Base-by-base conservation (phyloP, 2,888 invertebrate species). In the Dorcus hopei region DNA sequence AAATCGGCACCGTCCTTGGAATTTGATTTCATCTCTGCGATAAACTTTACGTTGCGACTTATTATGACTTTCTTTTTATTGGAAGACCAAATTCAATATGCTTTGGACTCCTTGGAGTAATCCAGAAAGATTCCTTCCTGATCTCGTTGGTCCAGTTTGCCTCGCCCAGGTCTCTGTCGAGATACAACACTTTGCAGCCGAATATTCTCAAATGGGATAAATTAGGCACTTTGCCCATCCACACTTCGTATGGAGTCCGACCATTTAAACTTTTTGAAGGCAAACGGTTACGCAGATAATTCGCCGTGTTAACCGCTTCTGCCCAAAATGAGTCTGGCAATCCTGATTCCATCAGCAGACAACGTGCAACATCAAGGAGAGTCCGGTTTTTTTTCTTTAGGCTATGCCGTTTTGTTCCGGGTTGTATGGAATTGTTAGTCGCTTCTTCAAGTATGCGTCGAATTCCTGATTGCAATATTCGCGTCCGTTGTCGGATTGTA, bases 401-500 rank as follows among this genome's bases (percentile, higher is more conserved):
- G 19, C 23, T 23, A 49, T 11, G 38, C 49, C 49, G 14, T 38
- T 49, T 49, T 49, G 49, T 49, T 49, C 11, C 38, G 49, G 11
- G 49, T 38, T 49, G 11, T 50, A 9, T 1, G 14, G 50, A 39
- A 23, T 16, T 14, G 50, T 40, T 19, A 50, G 3, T n/a, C 14
- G 23, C 6, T n/a, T 11, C 23, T 38, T 50, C 14, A 50, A 50
- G 23, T 26, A 50, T 6, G 38, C 38, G 9, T 50, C 40, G 40
- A 50, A 50, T 50, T 14, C 14, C 14, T 14, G 14, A 14, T 14
- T 14, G 14, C 14, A 14, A 14, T 14, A 14, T 14, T 14, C 14
- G 14, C 14, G 14, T 14, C 14, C 14, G 14, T 14, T 14, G 14
- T 14, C 14, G 14, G 14, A 14, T 14, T 14, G 14, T 14, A 14